Evolutionary conservation across 2,797 vertebrate genomes (phyloP).

Genomic region (Lophotriccus pileatus): DNA sequence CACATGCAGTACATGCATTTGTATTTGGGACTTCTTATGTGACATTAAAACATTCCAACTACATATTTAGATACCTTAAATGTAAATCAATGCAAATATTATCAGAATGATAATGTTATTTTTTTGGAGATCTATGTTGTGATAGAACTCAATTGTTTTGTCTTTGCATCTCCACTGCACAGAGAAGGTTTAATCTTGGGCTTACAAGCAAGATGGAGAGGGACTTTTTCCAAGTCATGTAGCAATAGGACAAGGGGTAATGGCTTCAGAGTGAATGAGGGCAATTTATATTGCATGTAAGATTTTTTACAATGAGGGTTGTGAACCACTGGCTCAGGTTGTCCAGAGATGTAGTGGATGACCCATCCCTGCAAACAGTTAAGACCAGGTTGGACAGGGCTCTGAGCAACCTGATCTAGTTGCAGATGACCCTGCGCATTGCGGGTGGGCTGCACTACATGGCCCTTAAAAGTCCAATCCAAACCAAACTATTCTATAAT

Average conservation of each 20-base stretch:
- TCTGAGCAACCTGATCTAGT: background rate
- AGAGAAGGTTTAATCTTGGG: background rate
- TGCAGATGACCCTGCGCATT: too few relatives aligned
- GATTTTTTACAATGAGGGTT: background rate
- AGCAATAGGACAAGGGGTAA: background rate
- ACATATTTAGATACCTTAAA: background rate
- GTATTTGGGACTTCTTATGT: background rate
- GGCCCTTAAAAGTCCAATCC: background rate
- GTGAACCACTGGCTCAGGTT: background rate
- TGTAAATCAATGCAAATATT: background rate
- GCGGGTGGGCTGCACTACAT: background rate
- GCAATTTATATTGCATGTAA: background rate
- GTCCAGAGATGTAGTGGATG: background rate
- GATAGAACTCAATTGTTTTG: background rate
- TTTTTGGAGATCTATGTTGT: background rate
- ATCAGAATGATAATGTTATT: background rate
- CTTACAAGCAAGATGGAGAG: background rate
- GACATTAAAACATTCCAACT: background rate
- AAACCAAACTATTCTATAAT: background rate
- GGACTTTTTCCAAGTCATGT: background rate
- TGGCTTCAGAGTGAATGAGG: background rate
- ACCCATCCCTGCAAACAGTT: background rate
- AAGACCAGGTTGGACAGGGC: background rate
- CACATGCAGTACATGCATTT: background rate
- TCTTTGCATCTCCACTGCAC: background rate